These are phyloP conservation scores for Neomorphus geoffroyi DNA, from an alignment of 2,797 vertebrate species.

Conservation along the genomic window DNA sequence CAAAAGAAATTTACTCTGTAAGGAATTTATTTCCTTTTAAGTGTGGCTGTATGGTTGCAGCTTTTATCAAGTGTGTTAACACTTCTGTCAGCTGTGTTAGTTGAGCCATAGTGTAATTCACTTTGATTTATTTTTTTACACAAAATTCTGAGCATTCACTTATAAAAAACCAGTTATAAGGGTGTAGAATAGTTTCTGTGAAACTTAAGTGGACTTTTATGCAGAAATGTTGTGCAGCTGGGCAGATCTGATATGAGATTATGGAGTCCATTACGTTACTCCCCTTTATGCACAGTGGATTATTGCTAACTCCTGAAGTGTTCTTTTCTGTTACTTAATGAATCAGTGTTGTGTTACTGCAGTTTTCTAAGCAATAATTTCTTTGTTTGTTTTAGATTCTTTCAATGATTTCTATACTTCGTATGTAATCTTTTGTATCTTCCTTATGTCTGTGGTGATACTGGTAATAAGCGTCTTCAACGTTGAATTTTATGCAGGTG, in stretches of 20 bases:
- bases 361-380: not conserved
- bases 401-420: conserved; percentile 81
- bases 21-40: not conserved
- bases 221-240: not conserved
- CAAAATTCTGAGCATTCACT: not conserved
- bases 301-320: not conserved
- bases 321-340: not conserved
- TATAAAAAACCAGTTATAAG: not conserved
- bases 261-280: not conserved
- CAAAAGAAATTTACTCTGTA: not conserved
- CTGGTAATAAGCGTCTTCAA: conserved; percentile 88
- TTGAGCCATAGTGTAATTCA: not conserved
- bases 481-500: conserved; percentile 90
- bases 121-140: not conserved
- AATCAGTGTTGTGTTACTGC: not conserved
- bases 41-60: not conserved
- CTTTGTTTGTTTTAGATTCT: conserved; percentile 78
- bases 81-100: too few species aligned
- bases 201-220: not conserved
- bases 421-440: conserved; percentile 83
- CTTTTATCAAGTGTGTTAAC: too few species aligned
- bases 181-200: not conserved
- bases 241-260: not conserved
- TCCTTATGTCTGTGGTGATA: conserved; percentile 86
- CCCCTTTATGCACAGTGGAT: not conserved